Conservation (phyloP, 2,113 vertebrate species). For the Desmodus rotundus region DNA sequence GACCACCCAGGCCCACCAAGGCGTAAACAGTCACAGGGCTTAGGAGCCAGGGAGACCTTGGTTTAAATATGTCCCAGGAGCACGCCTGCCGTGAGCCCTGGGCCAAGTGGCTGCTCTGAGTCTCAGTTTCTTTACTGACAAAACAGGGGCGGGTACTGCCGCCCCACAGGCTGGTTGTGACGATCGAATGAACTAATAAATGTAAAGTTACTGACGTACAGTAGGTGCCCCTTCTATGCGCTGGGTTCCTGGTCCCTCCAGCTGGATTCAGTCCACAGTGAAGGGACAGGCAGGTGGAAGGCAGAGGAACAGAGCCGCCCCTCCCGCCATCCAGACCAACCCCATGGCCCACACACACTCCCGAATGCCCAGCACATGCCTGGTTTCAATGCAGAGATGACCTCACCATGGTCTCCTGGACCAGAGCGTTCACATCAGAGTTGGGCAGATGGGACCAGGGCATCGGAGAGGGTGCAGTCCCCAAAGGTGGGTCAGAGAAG, state of each 20-base stretch:
- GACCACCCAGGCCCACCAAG: neutral
- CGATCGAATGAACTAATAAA: neutral
- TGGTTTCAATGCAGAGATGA: neutral
- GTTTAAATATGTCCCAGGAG: neutral
- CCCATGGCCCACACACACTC: neutral
- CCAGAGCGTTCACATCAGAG: neutral
- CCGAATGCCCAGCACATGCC: fast-evolving
- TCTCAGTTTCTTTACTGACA: neutral
- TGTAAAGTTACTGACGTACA: neutral
- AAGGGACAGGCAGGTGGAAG: neutral
- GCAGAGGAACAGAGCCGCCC: neutral
- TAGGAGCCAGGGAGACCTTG: neutral
- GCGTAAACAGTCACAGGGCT: neutral
- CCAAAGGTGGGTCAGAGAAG: neutral
- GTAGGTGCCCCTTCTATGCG: neutral
- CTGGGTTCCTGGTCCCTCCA: neutral
- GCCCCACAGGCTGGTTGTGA: neutral
- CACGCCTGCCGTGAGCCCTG: neutral
- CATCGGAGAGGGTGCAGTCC: neutral
- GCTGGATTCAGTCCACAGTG: neutral
- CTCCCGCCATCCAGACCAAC: neutral
- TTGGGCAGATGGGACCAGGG: neutral
- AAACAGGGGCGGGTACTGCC: no score
- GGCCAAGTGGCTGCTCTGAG: neutral
- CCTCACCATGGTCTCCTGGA: neutral